Conservation (phyloP, 2,797 vertebrate species). For the Hydrocynus forskahlii region DNA sequence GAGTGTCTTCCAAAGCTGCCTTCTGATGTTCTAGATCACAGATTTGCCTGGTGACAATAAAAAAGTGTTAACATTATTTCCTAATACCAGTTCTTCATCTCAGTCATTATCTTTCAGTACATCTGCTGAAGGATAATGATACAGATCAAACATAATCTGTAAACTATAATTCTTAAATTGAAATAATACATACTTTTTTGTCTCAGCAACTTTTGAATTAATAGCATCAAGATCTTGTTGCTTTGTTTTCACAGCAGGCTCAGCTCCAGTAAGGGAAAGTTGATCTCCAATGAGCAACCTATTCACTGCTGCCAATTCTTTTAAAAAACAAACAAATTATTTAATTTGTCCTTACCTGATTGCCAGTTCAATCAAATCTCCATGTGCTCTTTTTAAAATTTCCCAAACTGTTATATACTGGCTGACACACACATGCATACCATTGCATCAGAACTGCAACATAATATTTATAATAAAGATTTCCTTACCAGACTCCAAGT, state of each 20-base stretch:
- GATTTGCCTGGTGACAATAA: conserved; percentile 63
- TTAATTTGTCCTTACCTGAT: background rate
- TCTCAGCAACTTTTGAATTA: conserved; percentile 58
- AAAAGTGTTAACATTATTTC: conserved; percentile 20
- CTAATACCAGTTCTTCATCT: background rate
- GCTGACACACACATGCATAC: background rate
- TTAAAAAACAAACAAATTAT: background rate
- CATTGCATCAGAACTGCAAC: background rate
- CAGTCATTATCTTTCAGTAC: background rate
- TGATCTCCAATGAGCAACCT: conserved; percentile 56
- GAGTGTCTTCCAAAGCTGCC: conserved; percentile 59
- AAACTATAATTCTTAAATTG: background rate
- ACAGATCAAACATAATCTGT: background rate
- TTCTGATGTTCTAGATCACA: conserved; percentile 68
- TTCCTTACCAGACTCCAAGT: conserved; percentile 73
- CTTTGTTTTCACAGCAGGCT: conserved; percentile 64
- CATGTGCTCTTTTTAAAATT: no score
- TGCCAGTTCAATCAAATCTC: no score
- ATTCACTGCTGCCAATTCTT: conserved; percentile 72
- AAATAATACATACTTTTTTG: conserved; percentile 64
- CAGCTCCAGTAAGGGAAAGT: conserved; percentile 22
- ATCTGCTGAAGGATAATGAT: background rate
- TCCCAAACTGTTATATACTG: no score
- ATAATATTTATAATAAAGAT: no score
- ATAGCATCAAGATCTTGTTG: conserved; percentile 70